Percentiles rank a stretch among this genome's conserved stretches.
phyloP scores from a whole-genome alignment of 1,140 invertebrate genomes.

The Homalodisca vitripennis region DNA sequence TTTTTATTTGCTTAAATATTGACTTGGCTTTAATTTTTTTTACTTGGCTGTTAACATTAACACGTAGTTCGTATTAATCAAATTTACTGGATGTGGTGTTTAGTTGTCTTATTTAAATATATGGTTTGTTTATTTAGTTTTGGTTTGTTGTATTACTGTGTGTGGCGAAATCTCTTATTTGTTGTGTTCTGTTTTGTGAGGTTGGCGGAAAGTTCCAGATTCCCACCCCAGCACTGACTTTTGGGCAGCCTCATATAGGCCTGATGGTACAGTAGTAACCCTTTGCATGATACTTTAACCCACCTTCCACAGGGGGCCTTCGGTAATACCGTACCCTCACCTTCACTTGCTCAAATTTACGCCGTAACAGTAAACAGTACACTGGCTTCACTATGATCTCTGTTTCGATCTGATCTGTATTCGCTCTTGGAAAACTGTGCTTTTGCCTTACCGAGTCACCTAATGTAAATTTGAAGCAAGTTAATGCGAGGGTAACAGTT shows the following conservation, averaged over 20 bases:
- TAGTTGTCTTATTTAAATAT: slow-evolving; percentile 26
- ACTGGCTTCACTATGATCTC: too few relatives aligned
- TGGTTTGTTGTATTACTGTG: slow-evolving; percentile 31
- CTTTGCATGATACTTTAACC: slow-evolving; percentile 21
- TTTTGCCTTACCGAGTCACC: too few relatives aligned
- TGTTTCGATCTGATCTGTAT: too few relatives aligned
- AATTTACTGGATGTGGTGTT: slow-evolving; percentile 31
- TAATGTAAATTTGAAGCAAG: too few relatives aligned
- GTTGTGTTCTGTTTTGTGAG: slow-evolving; percentile 42
- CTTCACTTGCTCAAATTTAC: too few relatives aligned
- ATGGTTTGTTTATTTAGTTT: slow-evolving; percentile 33
- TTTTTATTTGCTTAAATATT: slow-evolving; percentile 19
- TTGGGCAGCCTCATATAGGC: slow-evolving; percentile 41
- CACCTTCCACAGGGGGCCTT: neutral
- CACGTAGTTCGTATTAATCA: neutral
- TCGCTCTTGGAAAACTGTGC: too few relatives aligned
- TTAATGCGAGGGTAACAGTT: too few relatives aligned
- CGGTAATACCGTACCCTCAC: too few relatives aligned
- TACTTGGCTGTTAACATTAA: slow-evolving; percentile 28
- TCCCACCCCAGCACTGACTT: slow-evolving; percentile 40
- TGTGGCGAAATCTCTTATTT: slow-evolving; percentile 36
- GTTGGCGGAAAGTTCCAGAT: slow-evolving; percentile 43
- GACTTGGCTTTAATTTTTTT: slow-evolving; percentile 16
- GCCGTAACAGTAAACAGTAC: too few relatives aligned
- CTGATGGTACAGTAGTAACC: slow-evolving; percentile 35